A percentile compares a stretch with the other conserved stretches of the same genome.
These are phyloP conservation scores for Hirtodrosophila histrioides DNA, from an alignment of 2,888 invertebrate species.

Conservation along the genomic window DNA sequence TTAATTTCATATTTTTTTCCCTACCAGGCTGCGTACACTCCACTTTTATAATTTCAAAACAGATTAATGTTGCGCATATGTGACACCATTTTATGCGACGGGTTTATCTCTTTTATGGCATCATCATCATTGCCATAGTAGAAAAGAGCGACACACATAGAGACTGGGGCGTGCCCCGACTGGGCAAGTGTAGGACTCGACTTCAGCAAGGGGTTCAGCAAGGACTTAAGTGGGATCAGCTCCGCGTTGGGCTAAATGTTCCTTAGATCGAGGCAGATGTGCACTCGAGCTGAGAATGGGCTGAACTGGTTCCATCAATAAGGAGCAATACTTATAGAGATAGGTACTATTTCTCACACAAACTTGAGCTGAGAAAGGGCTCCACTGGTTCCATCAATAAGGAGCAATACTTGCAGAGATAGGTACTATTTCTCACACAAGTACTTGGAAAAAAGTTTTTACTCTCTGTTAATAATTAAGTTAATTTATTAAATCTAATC, in stretches of 20 bases:
- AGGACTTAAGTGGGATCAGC: slow-evolving; percentile 66
- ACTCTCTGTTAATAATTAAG: too few species aligned
- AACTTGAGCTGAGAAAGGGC: slow-evolving; percentile 1
- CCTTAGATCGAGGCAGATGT: slow-evolving; percentile 62
- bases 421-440: too few species aligned
- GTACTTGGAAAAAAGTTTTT: too few species aligned
- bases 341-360: too few species aligned
- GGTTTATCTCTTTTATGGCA: slow-evolving; percentile 81
- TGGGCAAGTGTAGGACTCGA: slow-evolving; percentile 33
- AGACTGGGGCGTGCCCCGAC: slow-evolving; percentile 8
- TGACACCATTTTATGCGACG: slow-evolving; percentile 79
- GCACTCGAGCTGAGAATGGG: slow-evolving; percentile 25
- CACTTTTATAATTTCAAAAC: slow-evolving; percentile 82
- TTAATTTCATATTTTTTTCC: slow-evolving; percentile 65
- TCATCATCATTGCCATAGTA: slow-evolving; percentile 64
- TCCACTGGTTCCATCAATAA: neutral
- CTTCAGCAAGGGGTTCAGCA: slow-evolving; percentile 39
- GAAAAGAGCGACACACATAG: neutral
- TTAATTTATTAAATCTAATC: too few species aligned
- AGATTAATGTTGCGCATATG: slow-evolving; percentile 83
- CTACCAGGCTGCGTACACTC: slow-evolving; percentile 51
- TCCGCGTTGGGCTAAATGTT: slow-evolving; percentile 39
- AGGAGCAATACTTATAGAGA: too few species aligned
- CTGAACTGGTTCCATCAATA: neutral
- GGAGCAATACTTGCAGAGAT: too few species aligned